Conservation (phyloP, 2,797 vertebrate genomes). For the Gymnoscopelus braueri region DNA sequence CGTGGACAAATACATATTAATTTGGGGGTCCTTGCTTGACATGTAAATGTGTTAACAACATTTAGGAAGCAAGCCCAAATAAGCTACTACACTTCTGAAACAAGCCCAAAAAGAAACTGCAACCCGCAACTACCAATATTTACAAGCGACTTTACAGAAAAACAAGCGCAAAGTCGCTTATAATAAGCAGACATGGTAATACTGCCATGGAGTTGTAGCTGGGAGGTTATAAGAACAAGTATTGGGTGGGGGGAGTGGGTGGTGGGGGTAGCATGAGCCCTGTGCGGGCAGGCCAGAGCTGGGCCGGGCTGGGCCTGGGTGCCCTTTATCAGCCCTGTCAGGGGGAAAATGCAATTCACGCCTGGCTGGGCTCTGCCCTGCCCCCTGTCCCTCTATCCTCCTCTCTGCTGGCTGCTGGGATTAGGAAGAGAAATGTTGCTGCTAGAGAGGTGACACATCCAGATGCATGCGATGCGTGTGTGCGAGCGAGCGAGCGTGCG, state of each 20-base stretch:
- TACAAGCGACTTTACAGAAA: no score
- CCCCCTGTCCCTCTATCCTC: constrained; percentile 57
- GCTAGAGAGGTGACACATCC: constrained; percentile 45
- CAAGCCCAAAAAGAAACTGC: no score
- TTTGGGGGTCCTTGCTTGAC: no score
- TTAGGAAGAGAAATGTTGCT: constrained; percentile 61
- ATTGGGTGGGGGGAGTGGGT: constrained; percentile 28
- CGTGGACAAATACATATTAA: no score
- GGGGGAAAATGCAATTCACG: constrained; percentile 77
- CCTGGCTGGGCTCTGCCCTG: constrained; percentile 56
- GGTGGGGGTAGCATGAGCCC: constrained; percentile 14
- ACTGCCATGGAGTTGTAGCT: not conserved
- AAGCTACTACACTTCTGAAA: no score
- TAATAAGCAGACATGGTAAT: no score
- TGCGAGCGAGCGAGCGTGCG: not conserved
- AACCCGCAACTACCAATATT: no score
- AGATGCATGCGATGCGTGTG: constrained; percentile 30
- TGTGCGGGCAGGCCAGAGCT: constrained; percentile 46
- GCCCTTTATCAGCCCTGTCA: constrained; percentile 76
- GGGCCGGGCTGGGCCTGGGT: constrained; percentile 45
- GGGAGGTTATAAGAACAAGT: constrained; percentile 19
- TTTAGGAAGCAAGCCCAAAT: no score
- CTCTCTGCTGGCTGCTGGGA: constrained; percentile 51
- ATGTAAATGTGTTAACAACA: no score
- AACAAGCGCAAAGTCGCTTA: no score